Percentiles rank a stretch among this genome's conserved stretches.
phyloP scores from a whole-genome alignment of 2,113 vertebrate species.

The Dunckerocampus dactyliophorus region DNA sequence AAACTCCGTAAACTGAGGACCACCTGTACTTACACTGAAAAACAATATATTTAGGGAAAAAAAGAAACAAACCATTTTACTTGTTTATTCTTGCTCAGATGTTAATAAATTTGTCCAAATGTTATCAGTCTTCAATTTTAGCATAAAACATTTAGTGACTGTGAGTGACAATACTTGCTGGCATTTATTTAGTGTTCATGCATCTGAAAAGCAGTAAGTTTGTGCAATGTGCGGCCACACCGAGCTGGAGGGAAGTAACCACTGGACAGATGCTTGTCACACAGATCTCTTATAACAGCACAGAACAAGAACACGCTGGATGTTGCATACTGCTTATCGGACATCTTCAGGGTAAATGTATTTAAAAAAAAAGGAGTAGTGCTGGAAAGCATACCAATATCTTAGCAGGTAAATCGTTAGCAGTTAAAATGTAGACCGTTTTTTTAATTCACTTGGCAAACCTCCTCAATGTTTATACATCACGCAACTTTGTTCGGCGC shows the following conservation, averaged over 20 bases:
- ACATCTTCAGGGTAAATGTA: no score
- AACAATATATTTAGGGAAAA: not conserved
- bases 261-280: not conserved
- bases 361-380: no score
- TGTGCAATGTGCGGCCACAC: not conserved
- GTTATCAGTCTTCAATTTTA: not conserved
- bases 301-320: not conserved
- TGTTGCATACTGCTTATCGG: no score
- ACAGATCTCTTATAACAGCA: not conserved
- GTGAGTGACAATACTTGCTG: constrained; percentile 60
- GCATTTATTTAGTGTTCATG: constrained; percentile 48
- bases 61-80: constrained; percentile 11
- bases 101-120: constrained; percentile 31
- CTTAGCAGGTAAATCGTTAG: no score
- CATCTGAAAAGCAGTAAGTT: constrained; percentile 1
- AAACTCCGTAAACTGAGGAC: no score
- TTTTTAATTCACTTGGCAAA: no score
- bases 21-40: no score
- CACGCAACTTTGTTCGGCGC: no score
- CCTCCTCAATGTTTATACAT: no score
- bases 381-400: not conserved
- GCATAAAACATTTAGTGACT: constrained; percentile 27
- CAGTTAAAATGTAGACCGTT: no score
- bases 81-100: constrained; percentile 41
- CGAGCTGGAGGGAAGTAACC: not conserved